Conservation (phyloP, 2,888 invertebrate genomes). For the Protonemura montana region DNA sequence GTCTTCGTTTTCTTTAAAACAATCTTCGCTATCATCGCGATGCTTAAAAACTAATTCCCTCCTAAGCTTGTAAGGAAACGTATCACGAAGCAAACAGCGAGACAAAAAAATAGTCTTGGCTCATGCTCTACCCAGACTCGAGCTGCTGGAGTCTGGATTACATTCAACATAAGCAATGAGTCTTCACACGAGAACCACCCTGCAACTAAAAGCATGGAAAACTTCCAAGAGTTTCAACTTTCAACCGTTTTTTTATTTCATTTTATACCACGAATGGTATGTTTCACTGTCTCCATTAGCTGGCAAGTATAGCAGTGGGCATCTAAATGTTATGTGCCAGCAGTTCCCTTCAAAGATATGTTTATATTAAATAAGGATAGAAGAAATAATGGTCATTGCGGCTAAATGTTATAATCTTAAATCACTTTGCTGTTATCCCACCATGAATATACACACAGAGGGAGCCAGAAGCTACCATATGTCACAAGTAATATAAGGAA, state of each 20-base stretch:
- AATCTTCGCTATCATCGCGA: neutral
- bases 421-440: conserved; percentile 20
- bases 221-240: conserved; percentile 45
- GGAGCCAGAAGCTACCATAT: neutral
- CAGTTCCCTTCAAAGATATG: conserved; percentile 21
- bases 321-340: conserved; percentile 16
- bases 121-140: neutral
- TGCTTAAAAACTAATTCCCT: neutral
- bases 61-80: neutral
- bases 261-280: conserved; percentile 22
- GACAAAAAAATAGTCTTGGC: neutral
- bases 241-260: conserved; percentile 40
- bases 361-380: conserved; percentile 31
- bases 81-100: neutral
- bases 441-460: conserved; percentile 8
- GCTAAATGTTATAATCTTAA: conserved; percentile 37
- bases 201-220: conserved; percentile 43
- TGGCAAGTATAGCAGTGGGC: neutral
- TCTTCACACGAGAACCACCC: neutral
- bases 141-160: neutral
- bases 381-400: conserved; percentile 37
- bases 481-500: conserved; percentile 21
- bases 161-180: neutral
- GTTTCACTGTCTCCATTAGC: conserved; percentile 34
- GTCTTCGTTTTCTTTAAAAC: neutral